Base-by-base conservation (phyloP, 2,113 vertebrate species). In the Rousettus leschenaultii region DNA sequence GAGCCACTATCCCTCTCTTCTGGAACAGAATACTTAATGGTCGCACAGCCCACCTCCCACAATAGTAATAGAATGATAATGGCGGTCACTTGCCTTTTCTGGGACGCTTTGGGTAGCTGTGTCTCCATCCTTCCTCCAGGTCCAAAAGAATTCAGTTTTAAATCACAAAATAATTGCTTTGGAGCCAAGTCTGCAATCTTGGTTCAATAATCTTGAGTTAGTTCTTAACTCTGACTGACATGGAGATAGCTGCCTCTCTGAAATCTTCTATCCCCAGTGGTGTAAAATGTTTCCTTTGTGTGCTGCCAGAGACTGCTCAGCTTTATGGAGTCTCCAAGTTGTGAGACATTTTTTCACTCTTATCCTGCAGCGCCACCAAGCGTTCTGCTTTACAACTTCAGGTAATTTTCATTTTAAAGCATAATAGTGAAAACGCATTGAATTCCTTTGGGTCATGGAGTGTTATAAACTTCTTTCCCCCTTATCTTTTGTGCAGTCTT, bases 1-100 rank as follows among this genome's bases (percentile, higher is more conserved):
- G 96, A 98, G 68, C 98, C 98, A 0, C 88, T 97, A 38, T 98
- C 98, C 48, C 96, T 92, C 91, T 99, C 99, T 83, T 99, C 99
- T 28, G 97, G 95, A 22, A 98, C 38, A 0, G 98, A 98, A 95
- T 98, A 99, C 86, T 97, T 96, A 78, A 97, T 3, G 40, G 51
- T 82, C 19, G 22, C 66, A 84, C 92, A 21, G 5, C 93, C 90
- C 66, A 24, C 96, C 78, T 90, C 97, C 97, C 94, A 92, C 91
- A 86, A 30, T 8, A 97, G 38, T 33, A 95, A 80, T 5, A 96
- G 63, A 40, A 96, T 89, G 78, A 95, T 65, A 96, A 97, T 80
- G 89, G 92, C n/a, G 38, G 77, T 87, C 80, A 97, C 97, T 97
- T 97, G 96, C 97, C 97, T 97, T 96, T 93, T 95, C 91, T 38